phyloP scores from a whole-genome alignment of 1,140 invertebrate genomes.

The Drosophila kohkoa region DNA sequence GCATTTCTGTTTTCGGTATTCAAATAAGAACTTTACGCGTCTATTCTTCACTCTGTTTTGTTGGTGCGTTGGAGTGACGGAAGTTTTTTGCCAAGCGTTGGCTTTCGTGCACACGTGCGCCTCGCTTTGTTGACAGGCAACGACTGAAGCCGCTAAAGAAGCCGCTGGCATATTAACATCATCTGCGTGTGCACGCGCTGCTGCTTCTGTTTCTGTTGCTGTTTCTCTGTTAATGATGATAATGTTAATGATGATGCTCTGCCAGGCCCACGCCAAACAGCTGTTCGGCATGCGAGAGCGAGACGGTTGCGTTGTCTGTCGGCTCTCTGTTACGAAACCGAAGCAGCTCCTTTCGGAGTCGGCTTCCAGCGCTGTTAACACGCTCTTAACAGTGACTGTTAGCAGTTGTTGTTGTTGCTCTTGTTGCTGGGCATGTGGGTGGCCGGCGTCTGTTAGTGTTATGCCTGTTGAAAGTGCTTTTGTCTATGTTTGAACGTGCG shows the following conservation, averaged over 20 bases:
- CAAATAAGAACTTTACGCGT: slow-evolving; percentile 22
- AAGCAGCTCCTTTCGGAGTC: slow-evolving; percentile 50
- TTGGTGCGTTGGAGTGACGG: neutral
- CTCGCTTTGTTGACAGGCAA: slow-evolving; percentile 76
- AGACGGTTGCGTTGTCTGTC: slow-evolving; percentile 16
- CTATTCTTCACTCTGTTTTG: neutral
- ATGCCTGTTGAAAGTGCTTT: neutral
- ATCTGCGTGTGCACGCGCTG: slow-evolving; percentile 32
- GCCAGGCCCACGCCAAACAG: slow-evolving; percentile 61
- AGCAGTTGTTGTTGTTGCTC: neutral
- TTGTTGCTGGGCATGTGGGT: slow-evolving; percentile 30
- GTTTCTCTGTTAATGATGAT: slow-evolving; percentile 46
- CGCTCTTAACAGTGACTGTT: slow-evolving; percentile 32
- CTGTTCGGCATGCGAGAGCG: slow-evolving; percentile 38
- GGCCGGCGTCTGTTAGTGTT: slow-evolving; percentile 45
- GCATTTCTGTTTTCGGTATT: neutral
- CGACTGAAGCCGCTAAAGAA: slow-evolving; percentile 78
- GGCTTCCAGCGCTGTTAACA: slow-evolving; percentile 60
- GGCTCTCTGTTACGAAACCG: slow-evolving; percentile 16
- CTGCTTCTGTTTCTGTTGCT: neutral
- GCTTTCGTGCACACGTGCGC: slow-evolving; percentile 56
- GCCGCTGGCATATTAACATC: slow-evolving; percentile 66
- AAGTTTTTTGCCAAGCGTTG: slow-evolving; percentile 17
- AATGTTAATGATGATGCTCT: slow-evolving; percentile 53
- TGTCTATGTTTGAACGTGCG: slow-evolving; percentile 4